Conservation (phyloP, 2,113 vertebrate genomes). For the Arenaria interpres region DNA sequence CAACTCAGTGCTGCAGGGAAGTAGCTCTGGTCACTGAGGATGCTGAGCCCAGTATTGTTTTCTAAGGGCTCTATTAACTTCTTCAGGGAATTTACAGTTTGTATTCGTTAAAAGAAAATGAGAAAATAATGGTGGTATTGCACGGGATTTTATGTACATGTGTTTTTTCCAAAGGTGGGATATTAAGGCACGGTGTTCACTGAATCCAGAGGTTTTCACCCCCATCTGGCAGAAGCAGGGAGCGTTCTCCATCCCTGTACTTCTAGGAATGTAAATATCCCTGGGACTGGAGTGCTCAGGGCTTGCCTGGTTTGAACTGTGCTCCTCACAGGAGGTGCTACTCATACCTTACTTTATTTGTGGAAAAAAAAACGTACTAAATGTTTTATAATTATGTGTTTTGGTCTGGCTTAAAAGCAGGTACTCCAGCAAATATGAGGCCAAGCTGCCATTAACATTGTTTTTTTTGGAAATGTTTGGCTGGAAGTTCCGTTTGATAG, state of each 20-base stretch:
- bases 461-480: not conserved
- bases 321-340: not conserved
- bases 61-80: not conserved
- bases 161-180: not conserved
- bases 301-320: not conserved
- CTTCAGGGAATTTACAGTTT: not conserved
- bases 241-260: not conserved
- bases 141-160: not conserved
- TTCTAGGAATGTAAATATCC: not conserved
- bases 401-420: not conserved
- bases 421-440: fast-evolving
- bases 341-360: not conserved
- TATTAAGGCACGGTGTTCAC: not conserved
- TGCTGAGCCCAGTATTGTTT: not conserved
- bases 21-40: not conserved
- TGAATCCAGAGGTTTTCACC: not conserved
- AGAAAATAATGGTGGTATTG: not conserved
- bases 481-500: not conserved
- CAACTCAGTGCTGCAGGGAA: not conserved
- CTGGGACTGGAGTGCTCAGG: not conserved
- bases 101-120: not conserved
- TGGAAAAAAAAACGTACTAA: not conserved
- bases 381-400: not conserved
- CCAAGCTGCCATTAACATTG: not conserved
- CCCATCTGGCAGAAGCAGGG: not conserved